These are phyloP conservation scores for Brassicogethes aeneus DNA, from an alignment of 2,888 invertebrate genomes.

Conservation along the genomic window DNA sequence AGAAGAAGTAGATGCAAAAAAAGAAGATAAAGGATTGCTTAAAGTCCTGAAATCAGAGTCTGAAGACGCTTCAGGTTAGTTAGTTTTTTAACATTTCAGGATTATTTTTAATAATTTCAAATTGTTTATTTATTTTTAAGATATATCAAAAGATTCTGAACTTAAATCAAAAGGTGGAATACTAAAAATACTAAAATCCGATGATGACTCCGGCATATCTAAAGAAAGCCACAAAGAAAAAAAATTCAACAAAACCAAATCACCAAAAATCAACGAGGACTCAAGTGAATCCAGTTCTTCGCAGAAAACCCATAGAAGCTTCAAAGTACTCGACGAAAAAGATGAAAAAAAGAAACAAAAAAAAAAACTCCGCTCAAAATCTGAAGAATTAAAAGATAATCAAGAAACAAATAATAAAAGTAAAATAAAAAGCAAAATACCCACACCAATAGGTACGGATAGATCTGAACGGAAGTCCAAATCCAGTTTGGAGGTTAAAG, in stretches of 20 bases:
- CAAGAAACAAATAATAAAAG: constrained; percentile 10
- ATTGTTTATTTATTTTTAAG: too few relatives aligned
- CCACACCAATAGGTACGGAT: constrained; percentile 22
- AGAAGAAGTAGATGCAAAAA: too few relatives aligned
- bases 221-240: constrained; percentile 7
- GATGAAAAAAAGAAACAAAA: constrained; percentile 17
- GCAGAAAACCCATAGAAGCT: constrained; percentile 32
- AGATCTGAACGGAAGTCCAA: constrained; percentile 13
- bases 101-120: too few relatives aligned
- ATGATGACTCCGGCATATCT: constrained; percentile 7
- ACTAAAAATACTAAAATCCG: constrained; percentile 4
- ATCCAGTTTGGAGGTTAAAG: constrained; percentile 22
- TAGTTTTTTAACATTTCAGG: too few relatives aligned
- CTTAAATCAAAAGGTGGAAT: constrained; percentile 6
- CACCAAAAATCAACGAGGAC: too few relatives aligned
- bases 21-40: too few relatives aligned
- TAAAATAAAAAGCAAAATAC: constrained; percentile 29
- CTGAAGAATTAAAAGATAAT: constrained; percentile 24
- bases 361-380: constrained; percentile 24
- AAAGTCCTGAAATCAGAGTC: too few relatives aligned
- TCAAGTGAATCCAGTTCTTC: constrained; percentile 15
- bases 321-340: constrained; percentile 31
- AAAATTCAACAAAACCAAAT: too few relatives aligned
- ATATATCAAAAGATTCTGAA: constrained; percentile 4
- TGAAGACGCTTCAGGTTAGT: too few relatives aligned